These are phyloP conservation scores for Alexandromys fortis DNA, from an alignment of 2,113 vertebrate genomes.

Conservation along the genomic window DNA sequence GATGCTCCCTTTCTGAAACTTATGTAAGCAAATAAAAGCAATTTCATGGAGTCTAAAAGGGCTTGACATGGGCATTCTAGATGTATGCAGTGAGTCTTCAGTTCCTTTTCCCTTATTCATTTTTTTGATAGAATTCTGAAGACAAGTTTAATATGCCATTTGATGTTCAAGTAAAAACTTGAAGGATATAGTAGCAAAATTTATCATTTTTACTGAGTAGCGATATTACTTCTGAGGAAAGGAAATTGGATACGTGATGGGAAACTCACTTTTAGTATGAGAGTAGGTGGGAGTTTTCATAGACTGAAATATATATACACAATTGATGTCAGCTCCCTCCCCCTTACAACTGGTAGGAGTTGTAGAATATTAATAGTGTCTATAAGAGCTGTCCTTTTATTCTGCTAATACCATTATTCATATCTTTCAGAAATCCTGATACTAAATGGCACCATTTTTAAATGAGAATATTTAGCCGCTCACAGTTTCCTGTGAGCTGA, in stretches of 20 bases:
- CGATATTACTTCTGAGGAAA: neutral
- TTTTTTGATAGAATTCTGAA: conserved; percentile 40
- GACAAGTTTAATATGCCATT: conserved; percentile 48
- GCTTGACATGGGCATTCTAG: neutral
- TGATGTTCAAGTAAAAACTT: neutral
- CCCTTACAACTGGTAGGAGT: conserved; percentile 4
- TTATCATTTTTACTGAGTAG: neutral
- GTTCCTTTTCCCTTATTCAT: neutral
- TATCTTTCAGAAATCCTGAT: neutral
- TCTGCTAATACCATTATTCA: neutral
- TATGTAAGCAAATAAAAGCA: neutral
- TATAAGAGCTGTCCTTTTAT: neutral
- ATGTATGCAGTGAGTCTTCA: neutral
- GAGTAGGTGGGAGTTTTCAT: conserved; percentile 60
- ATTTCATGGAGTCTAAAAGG: neutral
- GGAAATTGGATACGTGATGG: conserved; percentile 6
- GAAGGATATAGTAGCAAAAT: conserved; percentile 13
- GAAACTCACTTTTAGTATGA: conserved; percentile 1
- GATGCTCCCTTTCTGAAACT: neutral
- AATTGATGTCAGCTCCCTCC: neutral
- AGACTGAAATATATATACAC: conserved; percentile 27
- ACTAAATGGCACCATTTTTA: neutral
- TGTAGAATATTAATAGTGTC: conserved; percentile 3
- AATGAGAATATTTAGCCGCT: neutral
- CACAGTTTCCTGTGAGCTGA: neutral